These are phyloP conservation scores for Pachymerium ferrugineum DNA, from an alignment of 2,888 invertebrate genomes.

Conservation along the genomic window DNA sequence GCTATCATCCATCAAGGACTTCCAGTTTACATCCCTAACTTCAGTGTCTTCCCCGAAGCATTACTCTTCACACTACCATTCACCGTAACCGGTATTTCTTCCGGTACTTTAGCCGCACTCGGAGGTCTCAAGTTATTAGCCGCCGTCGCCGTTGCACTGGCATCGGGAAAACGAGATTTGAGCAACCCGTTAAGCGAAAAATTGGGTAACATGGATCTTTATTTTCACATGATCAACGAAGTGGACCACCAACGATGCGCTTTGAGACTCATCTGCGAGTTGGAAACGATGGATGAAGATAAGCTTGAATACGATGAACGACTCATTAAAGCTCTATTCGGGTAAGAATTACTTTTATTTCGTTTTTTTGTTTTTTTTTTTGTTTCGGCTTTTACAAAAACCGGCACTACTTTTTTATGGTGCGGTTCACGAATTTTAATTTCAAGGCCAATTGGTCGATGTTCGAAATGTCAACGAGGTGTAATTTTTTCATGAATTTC, in stretches of 20 bases:
- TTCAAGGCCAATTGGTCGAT: too few relatives aligned
- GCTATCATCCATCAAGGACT: not conserved
- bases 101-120: slow-evolving; percentile 37
- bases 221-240: slow-evolving; percentile 38
- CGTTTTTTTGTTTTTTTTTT: not conserved
- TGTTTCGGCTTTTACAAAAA: too few relatives aligned
- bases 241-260: slow-evolving; percentile 38
- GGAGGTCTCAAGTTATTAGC: slow-evolving; percentile 37
- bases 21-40: slow-evolving; percentile 32
- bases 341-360: slow-evolving; percentile 35
- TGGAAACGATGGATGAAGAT: slow-evolving; percentile 36
- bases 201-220: slow-evolving; percentile 36
- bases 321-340: slow-evolving; percentile 38
- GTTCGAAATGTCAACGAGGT: not conserved
- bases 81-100: slow-evolving; percentile 36
- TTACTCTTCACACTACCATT: slow-evolving; percentile 36
- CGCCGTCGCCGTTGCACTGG: slow-evolving; percentile 35
- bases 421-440: too few relatives aligned
- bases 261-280: slow-evolving; percentile 38
- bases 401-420: too few relatives aligned
- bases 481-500: slow-evolving; percentile 4
- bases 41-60: slow-evolving; percentile 35
- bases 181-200: slow-evolving; percentile 29
- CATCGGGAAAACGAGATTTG: slow-evolving; percentile 36
- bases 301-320: slow-evolving; percentile 36